A percentile compares a stretch with the other conserved stretches of the same genome.
These are phyloP conservation scores for Drosophila prostipennis DNA, from an alignment of 2,888 invertebrate genomes.

Conservation along the genomic window DNA sequence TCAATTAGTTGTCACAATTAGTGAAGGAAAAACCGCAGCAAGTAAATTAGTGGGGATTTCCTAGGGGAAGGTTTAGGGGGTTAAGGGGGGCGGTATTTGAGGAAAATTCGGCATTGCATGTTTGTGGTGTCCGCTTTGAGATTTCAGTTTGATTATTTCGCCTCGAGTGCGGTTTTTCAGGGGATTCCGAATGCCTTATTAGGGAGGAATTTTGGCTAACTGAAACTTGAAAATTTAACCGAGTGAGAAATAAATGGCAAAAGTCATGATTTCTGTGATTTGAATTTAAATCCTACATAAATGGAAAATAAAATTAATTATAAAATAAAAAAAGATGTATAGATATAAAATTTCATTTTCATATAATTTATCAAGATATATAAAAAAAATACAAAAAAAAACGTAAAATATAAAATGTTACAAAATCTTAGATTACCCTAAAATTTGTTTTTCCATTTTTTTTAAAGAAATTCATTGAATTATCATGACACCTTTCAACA, in stretches of 20 bases:
- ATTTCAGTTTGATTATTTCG: conserved; percentile 34
- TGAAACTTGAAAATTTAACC: neutral
- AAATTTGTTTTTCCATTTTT: too few relatives aligned
- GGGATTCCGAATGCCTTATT: neutral
- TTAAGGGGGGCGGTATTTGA: neutral
- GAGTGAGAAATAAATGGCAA: neutral
- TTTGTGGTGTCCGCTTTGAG: conserved; percentile 40
- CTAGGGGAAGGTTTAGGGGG: neutral
- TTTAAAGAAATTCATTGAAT: too few relatives aligned
- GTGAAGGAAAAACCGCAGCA: conserved; percentile 60
- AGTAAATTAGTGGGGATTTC: conserved; percentile 50
- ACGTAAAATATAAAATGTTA: too few relatives aligned
- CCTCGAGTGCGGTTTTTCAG: conserved; percentile 18
- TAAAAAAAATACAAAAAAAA: too few relatives aligned
- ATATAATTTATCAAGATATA: too few relatives aligned
- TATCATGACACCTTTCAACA: neutral
- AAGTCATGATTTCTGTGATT: neutral
- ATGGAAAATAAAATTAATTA: neutral
- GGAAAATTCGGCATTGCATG: conserved; percentile 27
- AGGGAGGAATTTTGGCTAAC: neutral
- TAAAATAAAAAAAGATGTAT: neutral
- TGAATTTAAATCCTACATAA: too few relatives aligned
- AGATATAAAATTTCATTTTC: too few relatives aligned
- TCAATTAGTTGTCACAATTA: conserved; percentile 70
- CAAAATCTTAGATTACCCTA: too few relatives aligned